Conservation (phyloP, 1,140 invertebrate genomes). For the Dreissena polymorpha region DNA sequence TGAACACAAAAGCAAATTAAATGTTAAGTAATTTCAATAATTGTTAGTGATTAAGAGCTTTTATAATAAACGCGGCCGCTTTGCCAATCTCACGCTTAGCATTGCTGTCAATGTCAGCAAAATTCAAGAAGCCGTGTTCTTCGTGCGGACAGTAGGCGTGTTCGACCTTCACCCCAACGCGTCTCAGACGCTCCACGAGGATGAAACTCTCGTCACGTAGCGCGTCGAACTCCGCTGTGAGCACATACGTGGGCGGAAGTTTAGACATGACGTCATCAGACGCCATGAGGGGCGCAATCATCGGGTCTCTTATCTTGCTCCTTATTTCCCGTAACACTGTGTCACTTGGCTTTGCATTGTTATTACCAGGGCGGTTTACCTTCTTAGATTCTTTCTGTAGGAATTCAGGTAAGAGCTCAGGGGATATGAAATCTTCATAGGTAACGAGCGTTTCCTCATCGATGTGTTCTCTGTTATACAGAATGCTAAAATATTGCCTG, state of each 20-base stretch:
- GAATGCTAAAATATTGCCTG: slow-evolving; percentile 3
- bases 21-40: too few species aligned
- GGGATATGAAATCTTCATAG: slow-evolving; percentile 6
- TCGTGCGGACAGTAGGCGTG: background rate
- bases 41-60: background rate
- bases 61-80: background rate
- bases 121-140: slow-evolving; percentile 22
- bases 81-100: background rate
- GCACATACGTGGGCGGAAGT: slow-evolving; percentile 53
- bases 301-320: slow-evolving; percentile 16
- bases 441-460: background rate
- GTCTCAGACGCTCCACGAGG: slow-evolving; percentile 53
- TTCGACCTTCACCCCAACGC: slow-evolving; percentile 48
- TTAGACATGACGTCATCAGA: slow-evolving; percentile 26
- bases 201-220: slow-evolving; percentile 63
- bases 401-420: background rate
- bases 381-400: background rate
- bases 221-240: slow-evolving; percentile 58
- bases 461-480: slow-evolving; percentile 15
- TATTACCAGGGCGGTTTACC: background rate
- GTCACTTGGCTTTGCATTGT: background rate
- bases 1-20: too few species aligned
- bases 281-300: slow-evolving; percentile 47
- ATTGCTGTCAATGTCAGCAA: background rate
- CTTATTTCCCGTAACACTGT: background rate